Evolutionary conservation across 2,113 vertebrate species (phyloP), one percentile per base, ranked within the genome.

Genomic region (Glaucidium brasilianum): DNA sequence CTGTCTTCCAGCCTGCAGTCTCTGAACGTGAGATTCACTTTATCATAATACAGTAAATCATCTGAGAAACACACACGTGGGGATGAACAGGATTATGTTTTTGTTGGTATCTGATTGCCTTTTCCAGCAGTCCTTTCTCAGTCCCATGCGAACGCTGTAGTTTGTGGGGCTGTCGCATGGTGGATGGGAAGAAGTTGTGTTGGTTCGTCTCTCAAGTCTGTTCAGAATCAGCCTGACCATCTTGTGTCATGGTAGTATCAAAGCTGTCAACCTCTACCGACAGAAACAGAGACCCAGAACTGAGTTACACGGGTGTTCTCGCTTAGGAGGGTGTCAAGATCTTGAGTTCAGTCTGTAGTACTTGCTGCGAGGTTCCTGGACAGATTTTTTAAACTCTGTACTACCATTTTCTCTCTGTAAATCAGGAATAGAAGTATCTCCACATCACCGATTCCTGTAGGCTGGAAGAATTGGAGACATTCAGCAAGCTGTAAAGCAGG

Each of bases 1-100:
- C 80, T 67, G 79, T 92, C 86, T 94, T 47, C 35, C 80, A 95
- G 60, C 53, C 86, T 83, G 82, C 72, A 69, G 82, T 22, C 37
- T 91, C 89, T 21, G n/a, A 72, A 12, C 20, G 27, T 62, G 86
- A 94, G 91, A 60, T 68, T 64, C 66, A 39, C 83, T 91, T 91
- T 23, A 63, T 75, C 85, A 53, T 81, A 56, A 60, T 41, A 8
- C 79, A 59, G 75, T 43, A 86, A 86, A 77, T 86, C 82, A 86
- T 59, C 85, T 73, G 85, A 59, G 60, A 72, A 85, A 85, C 75
- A 67, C 0, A 1, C 13, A 17, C 75, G 45, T 41, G 64, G 85
- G 64, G 43, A 64, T 71, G 76, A 60, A 39, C 75, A 29, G 73
- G 78, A 80, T 90, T 84, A 18, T 62, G 35, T 26, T 89, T 82